These are phyloP conservation scores for Tachina fera DNA, from an alignment of 2,888 invertebrate genomes.

Conservation along the genomic window DNA sequence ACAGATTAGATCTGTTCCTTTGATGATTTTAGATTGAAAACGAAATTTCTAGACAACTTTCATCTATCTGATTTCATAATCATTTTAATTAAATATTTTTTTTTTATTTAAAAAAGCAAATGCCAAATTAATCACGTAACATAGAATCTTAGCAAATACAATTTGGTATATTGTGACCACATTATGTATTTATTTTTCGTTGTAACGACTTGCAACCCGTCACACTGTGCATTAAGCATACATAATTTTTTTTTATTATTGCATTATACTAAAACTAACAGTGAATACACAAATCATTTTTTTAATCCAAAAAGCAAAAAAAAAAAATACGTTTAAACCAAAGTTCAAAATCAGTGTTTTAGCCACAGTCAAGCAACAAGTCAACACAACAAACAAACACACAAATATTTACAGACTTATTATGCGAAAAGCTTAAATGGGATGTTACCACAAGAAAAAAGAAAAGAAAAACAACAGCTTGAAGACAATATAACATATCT, in stretches of 20 bases:
- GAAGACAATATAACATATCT: constrained; percentile 27
- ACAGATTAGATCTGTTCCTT: too few relatives aligned
- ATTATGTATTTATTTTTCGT: neutral
- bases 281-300: constrained; percentile 55
- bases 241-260: neutral
- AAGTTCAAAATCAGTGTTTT: constrained; percentile 67
- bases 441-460: constrained; percentile 25
- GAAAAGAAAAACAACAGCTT: neutral
- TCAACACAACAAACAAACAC: neutral
- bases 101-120: too few relatives aligned
- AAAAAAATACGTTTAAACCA: constrained; percentile 31
- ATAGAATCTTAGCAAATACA: too few relatives aligned
- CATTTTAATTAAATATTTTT: too few relatives aligned
- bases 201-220: neutral
- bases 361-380: neutral
- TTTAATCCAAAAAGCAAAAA: neutral
- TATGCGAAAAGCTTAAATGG: neutral
- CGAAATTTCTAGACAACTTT: too few relatives aligned
- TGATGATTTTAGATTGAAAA: too few relatives aligned
- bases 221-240: constrained; percentile 1
- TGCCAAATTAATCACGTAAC: too few relatives aligned
- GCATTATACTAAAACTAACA: constrained; percentile 9
- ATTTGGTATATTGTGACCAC: too few relatives aligned
- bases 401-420: constrained; percentile 7
- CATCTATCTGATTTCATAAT: too few relatives aligned